phyloP scores from a whole-genome alignment of 2,888 invertebrate genomes.

The Temnothorax rugatulus region DNA sequence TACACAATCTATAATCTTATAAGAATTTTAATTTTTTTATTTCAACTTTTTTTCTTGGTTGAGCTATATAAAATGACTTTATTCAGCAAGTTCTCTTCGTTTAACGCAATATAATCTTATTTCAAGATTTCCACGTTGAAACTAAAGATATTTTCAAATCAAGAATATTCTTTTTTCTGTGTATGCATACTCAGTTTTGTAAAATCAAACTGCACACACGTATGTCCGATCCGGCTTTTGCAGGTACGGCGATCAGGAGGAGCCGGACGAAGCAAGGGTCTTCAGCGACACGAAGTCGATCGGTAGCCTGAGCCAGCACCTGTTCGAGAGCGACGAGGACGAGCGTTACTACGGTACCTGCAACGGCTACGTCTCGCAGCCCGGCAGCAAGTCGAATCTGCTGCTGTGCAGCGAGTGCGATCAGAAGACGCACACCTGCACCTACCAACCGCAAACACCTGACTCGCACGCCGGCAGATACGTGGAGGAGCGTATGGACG shows the following conservation, averaged over 20 bases:
- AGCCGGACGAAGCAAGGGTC: slow-evolving; percentile 63
- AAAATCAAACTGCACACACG: not conserved
- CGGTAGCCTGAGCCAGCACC: slow-evolving; percentile 83
- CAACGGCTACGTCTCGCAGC: slow-evolving; percentile 83
- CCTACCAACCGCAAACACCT: slow-evolving; percentile 81
- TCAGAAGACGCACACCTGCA: slow-evolving; percentile 80
- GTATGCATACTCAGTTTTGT: not conserved
- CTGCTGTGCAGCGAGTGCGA: slow-evolving; percentile 84
- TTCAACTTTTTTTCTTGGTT: no score
- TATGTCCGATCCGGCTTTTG: not conserved
- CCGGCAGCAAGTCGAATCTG: slow-evolving; percentile 84
- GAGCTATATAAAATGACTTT: no score
- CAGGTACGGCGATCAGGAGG: slow-evolving; percentile 66
- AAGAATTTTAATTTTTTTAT: no score
- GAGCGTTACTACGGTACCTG: slow-evolving; percentile 81
- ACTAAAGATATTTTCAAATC: no score
- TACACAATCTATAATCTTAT: no score
- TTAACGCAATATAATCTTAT: no score
- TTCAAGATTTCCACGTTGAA: no score
- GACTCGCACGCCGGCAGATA: slow-evolving; percentile 78
- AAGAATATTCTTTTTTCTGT: no score
- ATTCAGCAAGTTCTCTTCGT: no score
- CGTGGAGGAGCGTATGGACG: slow-evolving; percentile 80
- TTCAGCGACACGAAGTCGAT: slow-evolving; percentile 83
- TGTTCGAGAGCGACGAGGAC: slow-evolving; percentile 84